phyloP scores from a whole-genome alignment of 2,113 vertebrate species.

The Jaculus jaculus region DNA sequence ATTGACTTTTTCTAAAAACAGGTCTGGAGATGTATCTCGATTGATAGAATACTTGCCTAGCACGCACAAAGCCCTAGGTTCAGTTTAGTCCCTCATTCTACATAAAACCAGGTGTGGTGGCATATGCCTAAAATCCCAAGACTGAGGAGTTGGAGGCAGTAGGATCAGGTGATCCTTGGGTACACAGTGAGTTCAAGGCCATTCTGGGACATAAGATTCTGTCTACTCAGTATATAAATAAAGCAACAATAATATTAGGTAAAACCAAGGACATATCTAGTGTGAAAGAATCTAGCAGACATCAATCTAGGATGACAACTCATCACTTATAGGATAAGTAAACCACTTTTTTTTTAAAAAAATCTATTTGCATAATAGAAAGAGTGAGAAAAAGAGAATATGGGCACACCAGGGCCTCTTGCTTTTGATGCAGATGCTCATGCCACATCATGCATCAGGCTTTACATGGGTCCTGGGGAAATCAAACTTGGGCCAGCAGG shows the following conservation, averaged over 20 bases:
- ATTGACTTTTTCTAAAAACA: not conserved
- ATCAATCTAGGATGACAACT: slow-evolving; percentile 31
- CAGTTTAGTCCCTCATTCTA: not conserved
- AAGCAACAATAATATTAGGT: not conserved
- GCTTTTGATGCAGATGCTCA: too few species aligned
- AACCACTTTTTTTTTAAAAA: slow-evolving; percentile 14
- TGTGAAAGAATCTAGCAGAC: slow-evolving; percentile 8
- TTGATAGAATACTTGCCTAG: not conserved
- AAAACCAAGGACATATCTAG: not conserved
- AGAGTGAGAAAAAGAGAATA: too few species aligned
- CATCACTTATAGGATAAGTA: slow-evolving; percentile 4
- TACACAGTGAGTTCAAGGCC: not conserved
- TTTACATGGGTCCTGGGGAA: too few species aligned
- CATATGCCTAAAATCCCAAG: not conserved
- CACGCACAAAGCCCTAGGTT: not conserved
- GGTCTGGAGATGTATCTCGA: not conserved
- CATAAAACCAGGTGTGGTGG: not conserved
- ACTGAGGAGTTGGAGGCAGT: not conserved
- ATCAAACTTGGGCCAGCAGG: too few species aligned
- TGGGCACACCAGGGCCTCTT: too few species aligned
- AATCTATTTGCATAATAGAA: too few species aligned
- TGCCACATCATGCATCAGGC: too few species aligned
- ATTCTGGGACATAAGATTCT: not conserved
- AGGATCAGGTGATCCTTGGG: not conserved
- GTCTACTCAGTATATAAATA: not conserved